phyloP scores from a whole-genome alignment of 2,888 invertebrate species.

The Apodemia zela region DNA sequence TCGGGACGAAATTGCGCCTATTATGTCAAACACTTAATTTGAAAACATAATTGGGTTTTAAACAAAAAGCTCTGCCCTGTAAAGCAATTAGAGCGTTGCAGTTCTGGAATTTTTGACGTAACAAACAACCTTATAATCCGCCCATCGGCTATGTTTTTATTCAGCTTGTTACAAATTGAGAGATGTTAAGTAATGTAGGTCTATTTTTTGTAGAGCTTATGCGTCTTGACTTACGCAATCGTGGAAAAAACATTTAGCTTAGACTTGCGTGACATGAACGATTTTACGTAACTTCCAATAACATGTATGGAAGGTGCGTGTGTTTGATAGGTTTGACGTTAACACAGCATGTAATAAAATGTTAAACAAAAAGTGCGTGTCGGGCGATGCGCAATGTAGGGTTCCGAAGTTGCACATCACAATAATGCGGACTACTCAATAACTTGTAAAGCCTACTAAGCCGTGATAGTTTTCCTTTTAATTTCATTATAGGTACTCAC shows the following conservation, averaged over 20 bases:
- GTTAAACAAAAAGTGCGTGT: background rate
- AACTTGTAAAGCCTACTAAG: too few relatives aligned
- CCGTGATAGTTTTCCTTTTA: too few relatives aligned
- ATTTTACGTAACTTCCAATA: slow-evolving; percentile 4
- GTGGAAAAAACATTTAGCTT: background rate
- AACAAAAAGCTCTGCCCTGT: slow-evolving; percentile 40
- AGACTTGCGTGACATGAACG: background rate
- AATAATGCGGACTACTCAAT: too few relatives aligned
- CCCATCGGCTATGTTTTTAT: slow-evolving; percentile 6
- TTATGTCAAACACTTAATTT: background rate
- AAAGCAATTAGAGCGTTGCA: slow-evolving; percentile 62
- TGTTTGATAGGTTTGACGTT: background rate
- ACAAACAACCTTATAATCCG: slow-evolving; percentile 3
- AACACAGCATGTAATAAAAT: background rate
- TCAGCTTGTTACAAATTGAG: background rate
- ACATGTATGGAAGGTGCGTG: background rate
- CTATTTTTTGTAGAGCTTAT: slow-evolving; percentile 8
- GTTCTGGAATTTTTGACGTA: background rate
- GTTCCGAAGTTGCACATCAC: too few relatives aligned
- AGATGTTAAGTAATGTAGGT: background rate
- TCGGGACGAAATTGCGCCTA: too few relatives aligned
- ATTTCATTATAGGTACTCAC: too few relatives aligned
- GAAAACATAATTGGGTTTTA: slow-evolving; percentile 6
- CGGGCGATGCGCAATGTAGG: too few relatives aligned
- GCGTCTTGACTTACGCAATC: background rate